These are phyloP conservation scores for Eulemur rubriventer DNA, from an alignment of 2,797 vertebrate species.

Conservation along the genomic window DNA sequence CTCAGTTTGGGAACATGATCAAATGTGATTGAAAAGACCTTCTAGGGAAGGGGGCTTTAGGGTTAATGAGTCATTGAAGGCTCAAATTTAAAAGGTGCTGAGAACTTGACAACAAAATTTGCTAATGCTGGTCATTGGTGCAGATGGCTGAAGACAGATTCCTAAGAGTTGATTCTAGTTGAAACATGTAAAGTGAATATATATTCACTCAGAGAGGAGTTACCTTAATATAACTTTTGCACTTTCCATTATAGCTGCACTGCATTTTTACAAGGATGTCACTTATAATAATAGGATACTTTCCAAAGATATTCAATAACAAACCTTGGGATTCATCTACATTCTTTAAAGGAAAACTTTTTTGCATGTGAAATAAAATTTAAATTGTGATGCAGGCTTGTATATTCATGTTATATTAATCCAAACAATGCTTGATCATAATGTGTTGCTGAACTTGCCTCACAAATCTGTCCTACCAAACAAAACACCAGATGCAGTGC, in stretches of 20 bases:
- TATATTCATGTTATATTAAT: conserved; percentile 66
- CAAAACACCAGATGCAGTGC: conserved; percentile 72
- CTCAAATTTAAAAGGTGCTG: not conserved
- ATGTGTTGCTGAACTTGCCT: conserved; percentile 70
- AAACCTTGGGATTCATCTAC: not conserved
- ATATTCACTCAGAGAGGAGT: not conserved
- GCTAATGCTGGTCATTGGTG: not conserved
- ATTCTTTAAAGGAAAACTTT: conserved; percentile 43
- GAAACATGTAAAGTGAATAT: conserved; percentile 1
- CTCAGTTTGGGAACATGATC: not conserved
- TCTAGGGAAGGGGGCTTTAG: not conserved
- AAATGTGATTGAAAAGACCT: not conserved
- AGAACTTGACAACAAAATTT: conserved; percentile 22
- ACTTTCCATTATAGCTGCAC: not conserved
- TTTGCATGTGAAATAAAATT: conserved; percentile 61
- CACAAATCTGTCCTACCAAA: conserved; percentile 65
- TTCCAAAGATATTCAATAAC: conserved; percentile 51
- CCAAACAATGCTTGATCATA: conserved; percentile 65
- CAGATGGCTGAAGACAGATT: not conserved
- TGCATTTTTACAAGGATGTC: conserved; percentile 32
- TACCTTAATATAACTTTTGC: not conserved
- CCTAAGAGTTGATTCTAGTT: not conserved
- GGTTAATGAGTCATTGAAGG: not conserved
- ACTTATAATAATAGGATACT: conserved; percentile 15
- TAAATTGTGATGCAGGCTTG: conserved; percentile 43